These are phyloP conservation scores for Nomada goodeniana DNA, from an alignment of 2,888 invertebrate genomes.

Conservation along the genomic window DNA sequence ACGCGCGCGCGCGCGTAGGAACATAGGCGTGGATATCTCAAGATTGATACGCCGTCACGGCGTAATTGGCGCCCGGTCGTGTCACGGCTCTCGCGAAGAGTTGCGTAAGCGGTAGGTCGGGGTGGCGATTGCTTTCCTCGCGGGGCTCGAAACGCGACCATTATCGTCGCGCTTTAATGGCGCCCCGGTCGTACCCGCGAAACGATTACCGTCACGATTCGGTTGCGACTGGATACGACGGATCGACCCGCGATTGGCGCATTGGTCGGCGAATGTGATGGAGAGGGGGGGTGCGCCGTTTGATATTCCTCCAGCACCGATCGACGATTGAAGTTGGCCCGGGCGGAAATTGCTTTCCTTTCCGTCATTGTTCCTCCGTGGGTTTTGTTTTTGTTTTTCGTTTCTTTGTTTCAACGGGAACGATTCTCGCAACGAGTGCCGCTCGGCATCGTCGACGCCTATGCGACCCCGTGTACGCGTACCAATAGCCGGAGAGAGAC, in stretches of 20 bases:
- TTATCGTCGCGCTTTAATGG: conserved; percentile 15
- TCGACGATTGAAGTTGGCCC: background rate
- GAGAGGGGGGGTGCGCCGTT: too few species aligned
- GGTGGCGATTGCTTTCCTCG: background rate
- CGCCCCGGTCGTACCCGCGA: background rate
- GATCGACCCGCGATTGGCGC: conserved; percentile 3
- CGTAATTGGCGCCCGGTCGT: background rate
- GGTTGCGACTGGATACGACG: background rate
- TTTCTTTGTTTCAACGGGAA: too few species aligned
- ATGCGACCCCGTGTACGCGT: conserved; percentile 29
- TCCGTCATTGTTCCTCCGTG: background rate
- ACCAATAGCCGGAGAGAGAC: conserved; percentile 40
- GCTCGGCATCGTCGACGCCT: conserved; percentile 34
- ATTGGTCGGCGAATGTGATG: background rate
- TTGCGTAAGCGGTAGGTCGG: background rate
- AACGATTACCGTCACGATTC: conserved; percentile 10
- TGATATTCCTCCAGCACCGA: too few species aligned
- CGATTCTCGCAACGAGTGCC: background rate
- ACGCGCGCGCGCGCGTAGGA: background rate
- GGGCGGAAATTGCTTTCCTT: background rate
- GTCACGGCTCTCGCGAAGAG: background rate
- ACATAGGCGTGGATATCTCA: conserved; percentile 33
- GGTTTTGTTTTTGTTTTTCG: too few species aligned
- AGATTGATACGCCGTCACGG: conserved; percentile 2
- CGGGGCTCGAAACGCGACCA: background rate